Evolutionary conservation across 2,888 invertebrate genomes (phyloP), one percentile per base, ranked within the genome.

Genomic region (Eupithecia subumbrata): DNA sequence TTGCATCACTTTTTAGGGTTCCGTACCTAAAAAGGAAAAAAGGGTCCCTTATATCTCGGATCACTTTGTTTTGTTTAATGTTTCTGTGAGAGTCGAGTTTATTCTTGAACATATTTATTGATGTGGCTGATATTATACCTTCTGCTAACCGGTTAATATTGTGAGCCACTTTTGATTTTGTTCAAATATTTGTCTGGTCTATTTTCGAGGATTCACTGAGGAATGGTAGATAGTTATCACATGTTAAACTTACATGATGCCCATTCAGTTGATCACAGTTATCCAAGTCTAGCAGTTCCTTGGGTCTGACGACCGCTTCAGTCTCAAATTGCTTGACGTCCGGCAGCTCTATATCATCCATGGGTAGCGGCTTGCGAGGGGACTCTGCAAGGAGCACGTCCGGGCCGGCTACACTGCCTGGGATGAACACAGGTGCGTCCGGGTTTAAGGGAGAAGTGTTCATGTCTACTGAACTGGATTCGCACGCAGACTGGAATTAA

Each of bases 371-470:
- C 86, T 97, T 97, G 80, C 96, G 95, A 0, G 98, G 97, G 18
- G 97, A 97, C 86, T 97, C 96, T 0, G 97, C 96, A 60, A 97
- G 91, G 67, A 97, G 90, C 69, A 92, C 88, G 79, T 95, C 95
- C 0, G 95, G 90, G 3, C 66, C 66, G 9, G 95, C 91, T 37
- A 93, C 92, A 1, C 93, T 89, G 60, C 96, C 96, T 9, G 98
- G 97, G 76, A 98, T 95, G 90, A 98, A 98, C 92, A 97, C 97
- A n/a, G 97, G 97, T 25, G 98, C 98, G 85, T 98, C 96, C 0
- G 98, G 98, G 94, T 98, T 98, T 82, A 98, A 90, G 77, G 97
- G 97, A 66, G 97, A 98, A 74, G 97, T 97, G 93, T 96, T 96
- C 92, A 97, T 96, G 86, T 96, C 96, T 84, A 95, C 93, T 76